Conservation (phyloP, 30 jellyfish, hydroid and myxozoan genomes). For the Sanderia malayensis region DNA sequence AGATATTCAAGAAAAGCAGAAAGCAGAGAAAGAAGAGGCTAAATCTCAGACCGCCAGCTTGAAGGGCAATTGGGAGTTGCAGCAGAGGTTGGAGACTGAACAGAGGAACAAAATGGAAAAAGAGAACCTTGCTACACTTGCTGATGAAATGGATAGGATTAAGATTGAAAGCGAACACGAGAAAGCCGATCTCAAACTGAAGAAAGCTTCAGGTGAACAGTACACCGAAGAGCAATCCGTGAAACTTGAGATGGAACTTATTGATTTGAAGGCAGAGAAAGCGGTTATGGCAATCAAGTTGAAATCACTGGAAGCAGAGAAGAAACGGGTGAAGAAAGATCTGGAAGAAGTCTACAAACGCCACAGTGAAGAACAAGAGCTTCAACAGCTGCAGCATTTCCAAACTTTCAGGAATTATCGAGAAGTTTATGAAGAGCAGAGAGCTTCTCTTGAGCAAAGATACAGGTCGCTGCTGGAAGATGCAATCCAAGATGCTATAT, state of each 20-base stretch:
- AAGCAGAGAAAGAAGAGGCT: constrained; percentile 88
- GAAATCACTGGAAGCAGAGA: constrained; percentile 78
- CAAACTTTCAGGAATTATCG: constrained; percentile 96
- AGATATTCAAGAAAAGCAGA: constrained; percentile 92
- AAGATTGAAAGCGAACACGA: constrained; percentile 92
- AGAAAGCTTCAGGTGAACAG: constrained; percentile 43
- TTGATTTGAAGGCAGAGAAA: constrained; percentile 90
- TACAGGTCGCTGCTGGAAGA: constrained; percentile 92
- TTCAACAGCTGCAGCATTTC: constrained; percentile 95
- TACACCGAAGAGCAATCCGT: constrained; percentile 67
- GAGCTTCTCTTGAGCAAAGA: constrained; percentile 89
- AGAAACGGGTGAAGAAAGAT: constrained; percentile 67
- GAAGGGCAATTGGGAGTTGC: constrained; percentile 90
- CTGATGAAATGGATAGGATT: constrained; percentile 96
- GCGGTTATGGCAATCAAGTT: constrained; percentile 96
- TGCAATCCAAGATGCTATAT: constrained; percentile 94
- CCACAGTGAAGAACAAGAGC: constrained; percentile 88
- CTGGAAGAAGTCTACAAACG: constrained; percentile 74
- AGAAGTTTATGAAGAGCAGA: constrained; percentile 95
- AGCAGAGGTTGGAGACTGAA: constrained; percentile 78
- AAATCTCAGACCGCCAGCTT: constrained; percentile 66
- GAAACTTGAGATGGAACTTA: constrained; percentile 72
- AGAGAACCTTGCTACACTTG: constrained; percentile 83
- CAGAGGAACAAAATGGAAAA: constrained; percentile 83
- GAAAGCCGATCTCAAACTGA: constrained; percentile 83